Evolutionary conservation across 1,140 invertebrate species (phyloP), one percentile per base, ranked within the genome.

Genomic region (Myzus persicae): DNA sequence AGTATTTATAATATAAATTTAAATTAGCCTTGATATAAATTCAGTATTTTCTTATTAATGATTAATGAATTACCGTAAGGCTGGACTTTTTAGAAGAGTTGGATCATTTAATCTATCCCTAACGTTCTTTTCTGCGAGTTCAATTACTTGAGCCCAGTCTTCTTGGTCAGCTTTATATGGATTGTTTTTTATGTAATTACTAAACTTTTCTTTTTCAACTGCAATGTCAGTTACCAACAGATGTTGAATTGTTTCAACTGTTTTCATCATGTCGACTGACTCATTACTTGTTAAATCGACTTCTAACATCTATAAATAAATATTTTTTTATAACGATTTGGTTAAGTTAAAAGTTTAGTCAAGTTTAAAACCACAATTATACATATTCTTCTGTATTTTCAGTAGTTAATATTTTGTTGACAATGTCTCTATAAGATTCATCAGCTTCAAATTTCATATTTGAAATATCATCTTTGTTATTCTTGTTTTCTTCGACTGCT

Each of bases 101-200:
- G 46, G 36, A 22, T 93, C 46, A 2, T 85, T 54, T 11, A 93
- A 42, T 54, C 8, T 42, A 5, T 84, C 36, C 31, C 81, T 51
- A 38, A 85, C 36, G 36, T 82, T 82, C 6, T 7, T 54, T 84
- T 93, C 81, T n/a, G 81, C 91, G 1, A 48, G 9, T 22, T 93
- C 91, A 0, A 93, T 93, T 22, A 93, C 46, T 51, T 48, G 20
- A n/a, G 81, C 67, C 91, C 91, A 93, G 36, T 93, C 46, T 54
- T 84, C 81, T 85, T 85, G 81, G 1, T 48, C 24, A 5, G 36
- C 36, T 40, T 93, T 85, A 31, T 51, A 93, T 22, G 36, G n/a
- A 46, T 38, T 85, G 3, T 93, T 54, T 51, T 51, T 36, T 31
- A 93, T 54, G 18, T 48, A 48, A 24, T 85, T n/a, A 8, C 36